Percentiles rank a stretch among this genome's conserved stretches.
Conservation (phyloP, 2,113 vertebrate genomes). For the Notechis scutatus region DNA sequence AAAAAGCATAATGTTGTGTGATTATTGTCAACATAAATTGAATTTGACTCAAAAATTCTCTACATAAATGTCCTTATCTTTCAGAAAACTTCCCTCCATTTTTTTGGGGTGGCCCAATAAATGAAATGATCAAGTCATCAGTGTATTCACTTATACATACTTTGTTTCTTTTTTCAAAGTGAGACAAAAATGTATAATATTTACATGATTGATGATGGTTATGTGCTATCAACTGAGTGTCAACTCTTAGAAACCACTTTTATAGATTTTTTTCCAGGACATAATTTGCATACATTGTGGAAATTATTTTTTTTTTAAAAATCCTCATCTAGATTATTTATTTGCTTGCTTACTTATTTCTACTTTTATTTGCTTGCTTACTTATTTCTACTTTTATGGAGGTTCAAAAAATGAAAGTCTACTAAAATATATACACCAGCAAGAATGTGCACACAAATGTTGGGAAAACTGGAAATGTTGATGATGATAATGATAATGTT, state of each 20-base stretch:
- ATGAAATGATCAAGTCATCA: neutral
- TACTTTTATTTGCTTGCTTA: neutral
- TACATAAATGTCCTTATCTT: neutral
- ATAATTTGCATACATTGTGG: neutral
- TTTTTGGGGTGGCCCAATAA: neutral
- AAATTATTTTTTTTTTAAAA: neutral
- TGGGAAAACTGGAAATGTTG: neutral
- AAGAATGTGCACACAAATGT: neutral
- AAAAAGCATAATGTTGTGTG: neutral
- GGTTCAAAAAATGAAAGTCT: neutral
- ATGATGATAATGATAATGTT: neutral
- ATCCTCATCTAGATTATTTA: neutral
- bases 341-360: neutral
- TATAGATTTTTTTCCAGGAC: neutral
- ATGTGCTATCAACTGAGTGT: neutral
- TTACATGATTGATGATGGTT: neutral
- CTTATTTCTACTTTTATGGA: neutral
- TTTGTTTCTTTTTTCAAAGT: neutral
- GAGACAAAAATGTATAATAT: neutral
- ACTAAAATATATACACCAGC: neutral
- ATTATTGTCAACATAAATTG: neutral
- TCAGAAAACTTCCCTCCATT: neutral
- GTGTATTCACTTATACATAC: neutral
- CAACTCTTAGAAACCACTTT: neutral
- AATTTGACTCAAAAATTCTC: neutral